Evolutionary conservation across 2,888 invertebrate species (phyloP), one percentile per base, ranked within the genome.

Genomic region (Lymantria dispar): DNA sequence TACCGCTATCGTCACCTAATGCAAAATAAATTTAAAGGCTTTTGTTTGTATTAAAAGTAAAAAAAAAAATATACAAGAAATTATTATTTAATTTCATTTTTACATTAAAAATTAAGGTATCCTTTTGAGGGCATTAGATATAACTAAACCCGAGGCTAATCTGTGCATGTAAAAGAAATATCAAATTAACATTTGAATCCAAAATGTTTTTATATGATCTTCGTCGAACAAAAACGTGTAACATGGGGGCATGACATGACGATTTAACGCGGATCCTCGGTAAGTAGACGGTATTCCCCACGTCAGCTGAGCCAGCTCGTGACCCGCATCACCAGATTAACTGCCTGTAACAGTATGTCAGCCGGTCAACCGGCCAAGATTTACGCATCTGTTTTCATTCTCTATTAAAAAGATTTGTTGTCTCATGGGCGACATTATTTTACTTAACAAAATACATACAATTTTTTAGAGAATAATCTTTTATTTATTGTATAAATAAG

Each of bases 261-360:
- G 76, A 78, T 78, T 78, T 75, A 77, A 74, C 66, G 72, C 70
- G 65, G 72, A 74, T 74, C 68, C 76, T 68, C 68, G 68, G 72
- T 78, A 79, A 76, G 75, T 64, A 65, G 78, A 68, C 72, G 70
- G 68, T 72, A 70, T 72, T 70, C 66, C 78, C 74, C 71, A 68
- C 72, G 85, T 80, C 78, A 78, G 78, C 73, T 75, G 76, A 78
- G 71, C 78, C 76, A 69, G 74, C 74, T 77, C 74, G 73, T 76
- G 78, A 85, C 85, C 85, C 85, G 77, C 78, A 80, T 87, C 87
- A 84, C 71, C 72, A 83, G 87, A 86, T 87, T 87, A 86, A 85
- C 85, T 84, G 85, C 81, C 83, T 85, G 86, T 84, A 85, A 85
- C 87, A 83, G 76, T 78, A 73, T 84, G 85, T 85, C 84, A 85